These are phyloP conservation scores for Ahaetulla prasina DNA, from an alignment of 2,113 vertebrate species.

Conservation along the genomic window DNA sequence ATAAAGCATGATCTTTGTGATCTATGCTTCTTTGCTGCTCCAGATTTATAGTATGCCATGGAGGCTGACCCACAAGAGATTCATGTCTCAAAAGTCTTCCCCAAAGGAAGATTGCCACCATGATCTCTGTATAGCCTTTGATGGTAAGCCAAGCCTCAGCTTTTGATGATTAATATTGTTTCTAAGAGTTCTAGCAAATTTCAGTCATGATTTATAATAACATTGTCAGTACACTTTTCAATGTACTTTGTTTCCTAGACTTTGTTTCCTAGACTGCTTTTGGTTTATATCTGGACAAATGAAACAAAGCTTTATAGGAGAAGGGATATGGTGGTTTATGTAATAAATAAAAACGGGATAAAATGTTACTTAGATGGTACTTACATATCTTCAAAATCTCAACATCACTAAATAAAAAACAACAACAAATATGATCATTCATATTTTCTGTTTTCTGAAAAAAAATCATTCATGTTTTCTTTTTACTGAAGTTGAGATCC, in stretches of 20 bases:
- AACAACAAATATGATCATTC: background rate
- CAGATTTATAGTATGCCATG: background rate
- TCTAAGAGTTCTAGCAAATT: background rate
- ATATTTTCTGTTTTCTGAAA: background rate
- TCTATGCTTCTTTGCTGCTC: background rate
- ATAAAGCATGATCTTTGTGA: background rate
- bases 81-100: background rate
- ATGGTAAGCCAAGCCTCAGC: background rate
- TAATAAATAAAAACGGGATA: background rate
- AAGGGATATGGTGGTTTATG: background rate
- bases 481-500: background rate
- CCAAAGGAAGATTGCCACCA: background rate
- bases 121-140: background rate
- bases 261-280: background rate
- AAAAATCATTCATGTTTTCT: background rate
- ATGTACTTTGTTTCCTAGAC: background rate
- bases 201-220: background rate
- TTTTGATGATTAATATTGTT: background rate
- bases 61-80: background rate
- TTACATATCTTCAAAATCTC: background rate
- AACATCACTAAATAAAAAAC: background rate
- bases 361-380: background rate
- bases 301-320: background rate
- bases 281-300: background rate
- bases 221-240: background rate